These are phyloP conservation scores for Takifugu rubripes DNA, from an alignment of 2,797 vertebrate species.

Conservation along the genomic window DNA sequence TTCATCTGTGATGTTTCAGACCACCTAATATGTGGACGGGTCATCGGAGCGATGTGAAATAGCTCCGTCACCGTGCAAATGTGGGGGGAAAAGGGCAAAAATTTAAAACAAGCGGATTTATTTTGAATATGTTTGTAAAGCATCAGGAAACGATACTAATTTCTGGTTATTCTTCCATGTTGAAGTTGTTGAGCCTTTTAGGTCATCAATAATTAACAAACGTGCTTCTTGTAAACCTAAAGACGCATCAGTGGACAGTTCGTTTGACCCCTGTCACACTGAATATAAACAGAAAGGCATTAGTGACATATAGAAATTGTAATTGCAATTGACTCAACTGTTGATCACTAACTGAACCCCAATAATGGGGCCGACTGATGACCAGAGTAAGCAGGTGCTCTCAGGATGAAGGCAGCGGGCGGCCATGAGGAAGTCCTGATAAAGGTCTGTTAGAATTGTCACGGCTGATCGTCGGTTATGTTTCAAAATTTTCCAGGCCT, in stretches of 20 bases:
- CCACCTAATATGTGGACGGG: too few relatives aligned
- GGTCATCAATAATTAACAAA: too few relatives aligned
- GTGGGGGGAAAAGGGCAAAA: too few relatives aligned
- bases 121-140: too few relatives aligned
- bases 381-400: background rate
- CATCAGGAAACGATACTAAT: too few relatives aligned
- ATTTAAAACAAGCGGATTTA: too few relatives aligned
- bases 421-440: constrained; percentile 8
- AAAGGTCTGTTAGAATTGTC: background rate
- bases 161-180: too few relatives aligned
- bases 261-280: background rate
- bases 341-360: background rate
- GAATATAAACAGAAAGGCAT: background rate
- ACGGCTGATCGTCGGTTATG: background rate
- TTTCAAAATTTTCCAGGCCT: constrained; percentile 5
- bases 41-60: too few relatives aligned
- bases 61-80: too few relatives aligned
- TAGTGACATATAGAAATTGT: background rate
- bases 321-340: background rate
- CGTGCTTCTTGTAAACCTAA: too few relatives aligned
- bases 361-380: background rate
- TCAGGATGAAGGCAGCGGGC: background rate
- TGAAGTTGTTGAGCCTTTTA: too few relatives aligned
- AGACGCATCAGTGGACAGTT: background rate
- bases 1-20: too few relatives aligned